Percentiles rank a stretch among this genome's conserved stretches.
Conservation (phyloP, 2,113 vertebrate genomes). For the Sturnira hondurensis region DNA sequence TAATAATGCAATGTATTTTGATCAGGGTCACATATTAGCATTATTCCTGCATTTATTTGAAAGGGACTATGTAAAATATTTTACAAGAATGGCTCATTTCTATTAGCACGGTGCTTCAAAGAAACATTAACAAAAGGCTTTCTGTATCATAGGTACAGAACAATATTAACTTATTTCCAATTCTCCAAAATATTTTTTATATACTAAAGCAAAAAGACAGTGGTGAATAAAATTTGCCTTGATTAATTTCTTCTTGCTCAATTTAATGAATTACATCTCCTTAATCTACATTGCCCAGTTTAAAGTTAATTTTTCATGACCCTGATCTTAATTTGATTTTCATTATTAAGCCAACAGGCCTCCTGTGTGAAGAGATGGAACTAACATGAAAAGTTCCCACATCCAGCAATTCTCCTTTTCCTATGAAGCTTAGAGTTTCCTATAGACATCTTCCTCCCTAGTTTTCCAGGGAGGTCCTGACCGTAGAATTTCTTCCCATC, state of each 20-base stretch:
- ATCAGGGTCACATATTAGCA: background rate
- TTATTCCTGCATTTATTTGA: constrained; percentile 36
- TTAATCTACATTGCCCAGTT: background rate
- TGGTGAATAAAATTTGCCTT: background rate
- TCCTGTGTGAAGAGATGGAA: background rate
- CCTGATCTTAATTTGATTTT: background rate
- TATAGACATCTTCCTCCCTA: background rate
- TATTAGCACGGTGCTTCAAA: constrained; percentile 36
- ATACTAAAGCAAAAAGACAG: background rate
- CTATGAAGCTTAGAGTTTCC: background rate
- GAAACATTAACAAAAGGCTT: constrained; percentile 48
- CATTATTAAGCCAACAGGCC: background rate
- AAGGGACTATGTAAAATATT: constrained; percentile 42
- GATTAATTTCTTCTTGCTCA: background rate
- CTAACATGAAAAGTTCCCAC: background rate
- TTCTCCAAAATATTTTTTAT: constrained; percentile 31
- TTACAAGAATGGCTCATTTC: constrained; percentile 52
- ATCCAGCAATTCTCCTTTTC: background rate
- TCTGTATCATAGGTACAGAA: constrained; percentile 21
- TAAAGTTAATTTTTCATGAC: constrained; percentile 20
- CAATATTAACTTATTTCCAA: constrained; percentile 42
- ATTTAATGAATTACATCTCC: background rate
- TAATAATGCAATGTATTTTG: background rate
- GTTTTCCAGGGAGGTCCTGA: background rate
- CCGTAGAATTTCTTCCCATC: background rate